Percentiles rank a stretch among this genome's conserved stretches.
These are phyloP conservation scores for Thripadectes ignobilis DNA, from an alignment of 2,797 vertebrate species.

Conservation along the genomic window DNA sequence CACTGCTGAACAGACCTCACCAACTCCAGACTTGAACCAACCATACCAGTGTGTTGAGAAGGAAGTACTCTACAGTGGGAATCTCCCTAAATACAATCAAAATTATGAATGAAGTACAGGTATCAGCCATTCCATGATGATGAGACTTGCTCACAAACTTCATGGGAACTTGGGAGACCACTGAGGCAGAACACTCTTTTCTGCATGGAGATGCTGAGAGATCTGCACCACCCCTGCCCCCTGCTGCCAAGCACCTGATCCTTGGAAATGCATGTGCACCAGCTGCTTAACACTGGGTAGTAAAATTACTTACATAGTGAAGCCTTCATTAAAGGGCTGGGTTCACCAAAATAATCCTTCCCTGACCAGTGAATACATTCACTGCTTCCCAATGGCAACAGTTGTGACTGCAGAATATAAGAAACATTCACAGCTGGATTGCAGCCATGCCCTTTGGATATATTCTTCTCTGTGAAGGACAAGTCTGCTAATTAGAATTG, in stretches of 20 bases:
- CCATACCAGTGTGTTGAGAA: not conserved
- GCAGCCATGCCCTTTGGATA: conserved; percentile 40
- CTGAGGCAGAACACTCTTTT: not conserved
- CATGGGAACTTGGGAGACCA: not conserved
- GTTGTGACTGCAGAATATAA: not conserved
- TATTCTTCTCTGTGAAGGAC: conserved; percentile 13
- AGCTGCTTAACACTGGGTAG: not conserved
- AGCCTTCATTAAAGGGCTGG: not conserved
- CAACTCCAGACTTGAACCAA: not conserved
- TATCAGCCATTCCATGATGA: not conserved
- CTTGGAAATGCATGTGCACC: rapidly evolving
- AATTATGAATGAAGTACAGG: not conserved
- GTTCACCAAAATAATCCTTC: not conserved
- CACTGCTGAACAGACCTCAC: not conserved
- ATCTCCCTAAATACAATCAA: not conserved
- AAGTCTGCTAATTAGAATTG: conserved; percentile 23
- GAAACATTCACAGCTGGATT: conserved; percentile 8
- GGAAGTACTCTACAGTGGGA: not conserved
- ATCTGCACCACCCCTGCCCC: not conserved
- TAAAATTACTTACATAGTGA: not conserved
- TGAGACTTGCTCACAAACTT: not conserved
- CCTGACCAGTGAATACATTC: not conserved
- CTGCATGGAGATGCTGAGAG: not conserved
- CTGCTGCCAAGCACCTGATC: not conserved
- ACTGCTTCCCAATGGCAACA: not conserved